phyloP scores from a whole-genome alignment of 1,140 invertebrate species.

The Ganaspis sp. region DNA sequence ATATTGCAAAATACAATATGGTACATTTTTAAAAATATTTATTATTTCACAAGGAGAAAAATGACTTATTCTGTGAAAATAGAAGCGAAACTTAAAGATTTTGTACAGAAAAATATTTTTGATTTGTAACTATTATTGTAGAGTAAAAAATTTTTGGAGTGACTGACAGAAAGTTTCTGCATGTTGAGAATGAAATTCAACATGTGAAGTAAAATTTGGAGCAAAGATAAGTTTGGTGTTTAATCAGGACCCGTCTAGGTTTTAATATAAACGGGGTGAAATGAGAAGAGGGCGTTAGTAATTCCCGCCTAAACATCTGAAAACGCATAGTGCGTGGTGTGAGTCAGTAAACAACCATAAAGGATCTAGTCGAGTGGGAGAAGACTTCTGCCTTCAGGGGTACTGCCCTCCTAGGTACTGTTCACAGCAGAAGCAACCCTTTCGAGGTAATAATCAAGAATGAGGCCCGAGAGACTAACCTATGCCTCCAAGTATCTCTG shows the following conservation, averaged over 20 bases:
- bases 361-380: slow-evolving; percentile 22
- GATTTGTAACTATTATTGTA: too few relatives aligned
- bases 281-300: slow-evolving; percentile 27
- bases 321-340: slow-evolving; percentile 22
- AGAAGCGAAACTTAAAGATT: too few relatives aligned
- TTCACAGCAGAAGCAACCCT: slow-evolving; percentile 7
- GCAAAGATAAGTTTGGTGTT: background rate
- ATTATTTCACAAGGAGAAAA: too few relatives aligned
- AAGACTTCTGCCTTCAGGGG: slow-evolving; percentile 23
- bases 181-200: too few relatives aligned
- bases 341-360: slow-evolving; percentile 28
- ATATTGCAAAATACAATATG: too few relatives aligned
- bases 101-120: too few relatives aligned
- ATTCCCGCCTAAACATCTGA: slow-evolving; percentile 18
- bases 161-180: too few relatives aligned
- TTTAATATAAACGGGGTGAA: slow-evolving; percentile 6
- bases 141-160: too few relatives aligned
- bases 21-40: too few relatives aligned
- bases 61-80: too few relatives aligned
- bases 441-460: slow-evolving; percentile 30
- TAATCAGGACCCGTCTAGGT: slow-evolving; percentile 11
- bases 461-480: slow-evolving; percentile 18
- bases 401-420: slow-evolving; percentile 19
- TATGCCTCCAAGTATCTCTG: slow-evolving; percentile 24
- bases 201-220: background rate